phyloP scores from a whole-genome alignment of 1,140 invertebrate species.

The Drosophila virilis region DNA sequence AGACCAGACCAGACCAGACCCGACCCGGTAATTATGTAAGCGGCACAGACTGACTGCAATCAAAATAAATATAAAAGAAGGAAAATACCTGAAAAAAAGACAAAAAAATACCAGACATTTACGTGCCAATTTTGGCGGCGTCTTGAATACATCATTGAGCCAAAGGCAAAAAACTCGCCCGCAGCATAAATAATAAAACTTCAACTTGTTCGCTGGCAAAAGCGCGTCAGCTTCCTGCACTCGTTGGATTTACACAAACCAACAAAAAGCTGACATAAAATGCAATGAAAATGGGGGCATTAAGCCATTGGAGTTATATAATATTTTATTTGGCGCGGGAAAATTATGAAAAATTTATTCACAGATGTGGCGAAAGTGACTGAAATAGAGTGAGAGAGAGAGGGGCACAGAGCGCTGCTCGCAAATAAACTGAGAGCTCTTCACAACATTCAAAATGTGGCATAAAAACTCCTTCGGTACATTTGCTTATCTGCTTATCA shows the following conservation, averaged over 20 bases:
- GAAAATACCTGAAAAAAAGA: slow-evolving; percentile 2
- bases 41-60: slow-evolving; percentile 17
- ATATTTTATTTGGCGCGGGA: slow-evolving; percentile 27
- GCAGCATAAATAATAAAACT: slow-evolving; percentile 21
- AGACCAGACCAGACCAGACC: slow-evolving; percentile 14
- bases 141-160: slow-evolving; percentile 39
- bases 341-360: slow-evolving; percentile 23
- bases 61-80: slow-evolving; percentile 23
- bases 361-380: slow-evolving; percentile 7
- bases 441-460: background rate
- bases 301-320: slow-evolving; percentile 31
- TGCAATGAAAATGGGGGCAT: slow-evolving; percentile 41
- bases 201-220: slow-evolving; percentile 14
- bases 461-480: background rate
- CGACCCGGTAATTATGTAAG: slow-evolving; percentile 51
- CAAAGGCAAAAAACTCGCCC: slow-evolving; percentile 17
- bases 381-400: background rate
- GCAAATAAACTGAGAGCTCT: slow-evolving; percentile 1
- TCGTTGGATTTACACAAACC: slow-evolving; percentile 17
- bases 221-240: slow-evolving; percentile 33
- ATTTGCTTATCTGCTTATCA: slow-evolving; percentile 38
- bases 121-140: slow-evolving; percentile 32
- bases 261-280: slow-evolving; percentile 24
- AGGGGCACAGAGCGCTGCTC: background rate
- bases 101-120: slow-evolving; percentile 41